Conservation (phyloP, 2,888 invertebrate species). For the Girardia tigrina region DNA sequence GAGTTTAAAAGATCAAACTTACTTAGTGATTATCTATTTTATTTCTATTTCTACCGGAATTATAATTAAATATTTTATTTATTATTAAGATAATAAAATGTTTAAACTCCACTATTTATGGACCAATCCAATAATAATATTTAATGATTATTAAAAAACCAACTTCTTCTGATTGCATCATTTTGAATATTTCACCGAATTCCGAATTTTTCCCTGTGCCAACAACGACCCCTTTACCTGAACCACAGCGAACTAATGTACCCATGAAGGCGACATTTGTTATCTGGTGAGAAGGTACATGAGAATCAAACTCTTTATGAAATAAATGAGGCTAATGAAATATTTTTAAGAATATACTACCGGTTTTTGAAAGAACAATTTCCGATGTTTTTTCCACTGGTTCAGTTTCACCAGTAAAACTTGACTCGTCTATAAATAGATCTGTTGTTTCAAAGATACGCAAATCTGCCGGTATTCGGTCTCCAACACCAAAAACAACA, state of each 20-base stretch:
- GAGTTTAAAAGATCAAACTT: too few relatives aligned
- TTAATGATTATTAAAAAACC: too few relatives aligned
- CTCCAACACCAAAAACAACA: constrained; percentile 77
- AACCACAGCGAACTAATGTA: constrained; percentile 61
- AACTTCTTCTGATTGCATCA: constrained; percentile 95
- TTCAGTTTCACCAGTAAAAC: constrained; percentile 94
- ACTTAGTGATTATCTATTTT: too few relatives aligned
- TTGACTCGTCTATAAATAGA: constrained; percentile 86
- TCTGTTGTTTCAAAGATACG: constrained; percentile 82
- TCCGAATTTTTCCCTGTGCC: constrained; percentile 90
- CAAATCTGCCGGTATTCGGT: constrained; percentile 87
- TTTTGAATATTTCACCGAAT: constrained; percentile 88
- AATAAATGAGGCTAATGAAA: not conserved
- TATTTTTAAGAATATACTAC: not conserved
- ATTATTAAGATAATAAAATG: too few relatives aligned
- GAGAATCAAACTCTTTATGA: constrained; percentile 35
- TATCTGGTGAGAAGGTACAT: not conserved
- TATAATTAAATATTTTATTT: too few relatives aligned
- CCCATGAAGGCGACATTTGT: constrained; percentile 93
- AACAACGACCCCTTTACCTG: constrained; percentile 73
- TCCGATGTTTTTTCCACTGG: constrained; percentile 58
- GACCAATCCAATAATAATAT: too few relatives aligned
- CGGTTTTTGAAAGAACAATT: constrained; percentile 38
- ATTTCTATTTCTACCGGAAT: too few relatives aligned
- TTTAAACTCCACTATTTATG: too few relatives aligned